Evolutionary conservation across 2,888 invertebrate species (phyloP).

Genomic region (Luffia ferchaultella): DNA sequence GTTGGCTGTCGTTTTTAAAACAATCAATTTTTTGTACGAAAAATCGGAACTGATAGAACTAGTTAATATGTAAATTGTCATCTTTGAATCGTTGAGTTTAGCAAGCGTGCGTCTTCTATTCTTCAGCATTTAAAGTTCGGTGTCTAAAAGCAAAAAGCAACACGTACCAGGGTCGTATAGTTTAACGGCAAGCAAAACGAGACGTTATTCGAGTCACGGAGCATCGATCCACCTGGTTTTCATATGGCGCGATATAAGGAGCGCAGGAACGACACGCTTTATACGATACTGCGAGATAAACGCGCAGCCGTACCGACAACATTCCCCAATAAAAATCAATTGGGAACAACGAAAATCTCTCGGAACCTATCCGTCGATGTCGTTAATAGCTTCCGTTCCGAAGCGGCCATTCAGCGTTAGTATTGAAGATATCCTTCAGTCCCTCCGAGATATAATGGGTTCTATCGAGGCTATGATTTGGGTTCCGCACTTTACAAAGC

Average conservation of each 20-base stretch:
- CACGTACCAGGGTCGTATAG: too few relatives aligned
- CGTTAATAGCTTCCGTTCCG: slow-evolving; percentile 43
- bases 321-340: slow-evolving; percentile 58
- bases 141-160: too few relatives aligned
- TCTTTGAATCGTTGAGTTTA: too few relatives aligned
- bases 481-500: background rate
- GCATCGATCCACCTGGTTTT: slow-evolving; percentile 60
- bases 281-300: background rate
- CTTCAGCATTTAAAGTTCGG: too few relatives aligned
- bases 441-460: slow-evolving; percentile 1
- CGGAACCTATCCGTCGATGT: slow-evolving; percentile 2
- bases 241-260: slow-evolving; percentile 60
- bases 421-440: slow-evolving; percentile 11
- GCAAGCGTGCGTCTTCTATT: too few relatives aligned
- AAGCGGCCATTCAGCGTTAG: slow-evolving; percentile 25
- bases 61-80: too few relatives aligned
- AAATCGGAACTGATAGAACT: too few relatives aligned
- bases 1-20: too few relatives aligned
- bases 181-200: too few relatives aligned
- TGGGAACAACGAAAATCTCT: slow-evolving; percentile 32
- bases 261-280: slow-evolving; percentile 42
- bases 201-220: slow-evolving; percentile 48
- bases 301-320: slow-evolving; percentile 21
- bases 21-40: too few relatives aligned
- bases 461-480: slow-evolving; percentile 1